These are phyloP conservation scores for Uropsilus gracilis DNA, from an alignment of 2,113 vertebrate genomes.

Conservation along the genomic window DNA sequence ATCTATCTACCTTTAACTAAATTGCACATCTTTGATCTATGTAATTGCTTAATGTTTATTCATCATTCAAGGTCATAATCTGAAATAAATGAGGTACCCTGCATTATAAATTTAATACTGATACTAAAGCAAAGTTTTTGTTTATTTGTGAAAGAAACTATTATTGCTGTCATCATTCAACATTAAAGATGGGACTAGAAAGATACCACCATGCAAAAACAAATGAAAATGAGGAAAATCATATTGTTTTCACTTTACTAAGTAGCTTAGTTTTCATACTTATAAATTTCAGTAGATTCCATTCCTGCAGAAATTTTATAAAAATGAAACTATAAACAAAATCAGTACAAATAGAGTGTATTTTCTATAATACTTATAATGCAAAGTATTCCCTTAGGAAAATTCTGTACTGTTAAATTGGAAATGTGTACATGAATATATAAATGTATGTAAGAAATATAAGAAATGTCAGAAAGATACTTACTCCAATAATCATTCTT, in stretches of 20 bases:
- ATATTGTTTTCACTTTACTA: not conserved
- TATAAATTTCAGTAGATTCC: not conserved
- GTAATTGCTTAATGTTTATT: not conserved
- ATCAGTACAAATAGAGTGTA: not conserved
- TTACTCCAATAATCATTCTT: not conserved
- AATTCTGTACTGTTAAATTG: not conserved
- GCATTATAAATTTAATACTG: not conserved
- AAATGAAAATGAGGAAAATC: not conserved
- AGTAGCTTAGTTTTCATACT: not conserved
- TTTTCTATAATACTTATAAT: not conserved
- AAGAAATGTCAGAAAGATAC: not conserved
- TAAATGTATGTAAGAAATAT: too few species aligned
- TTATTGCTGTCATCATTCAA: not conserved
- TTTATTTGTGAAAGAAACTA: not conserved
- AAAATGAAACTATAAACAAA: constrained; percentile 34
- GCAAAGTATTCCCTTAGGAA: not conserved
- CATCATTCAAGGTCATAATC: not conserved
- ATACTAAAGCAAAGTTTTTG: not conserved
- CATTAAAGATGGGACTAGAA: not conserved
- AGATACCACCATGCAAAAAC: not conserved
- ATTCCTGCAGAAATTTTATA: not conserved
- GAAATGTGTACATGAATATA: not conserved
- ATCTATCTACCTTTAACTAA: not conserved
- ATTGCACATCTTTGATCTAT: not conserved
- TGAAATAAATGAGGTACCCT: not conserved